Conservation (phyloP, 2,797 vertebrate species). For the Pangasius larnaudii region DNA sequence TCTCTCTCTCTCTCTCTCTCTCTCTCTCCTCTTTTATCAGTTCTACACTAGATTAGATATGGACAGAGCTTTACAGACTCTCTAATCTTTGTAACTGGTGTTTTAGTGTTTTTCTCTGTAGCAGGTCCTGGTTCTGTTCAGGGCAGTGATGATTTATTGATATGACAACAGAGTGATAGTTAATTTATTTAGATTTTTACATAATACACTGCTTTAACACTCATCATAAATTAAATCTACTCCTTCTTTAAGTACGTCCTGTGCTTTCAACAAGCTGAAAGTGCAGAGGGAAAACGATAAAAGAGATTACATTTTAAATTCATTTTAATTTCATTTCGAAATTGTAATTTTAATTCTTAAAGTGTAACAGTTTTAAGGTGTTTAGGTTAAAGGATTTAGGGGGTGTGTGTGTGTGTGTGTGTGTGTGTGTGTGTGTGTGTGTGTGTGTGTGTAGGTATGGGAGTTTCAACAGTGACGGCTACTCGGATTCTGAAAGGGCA, state of each 20-base stretch:
- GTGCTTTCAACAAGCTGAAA: background rate
- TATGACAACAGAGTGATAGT: background rate
- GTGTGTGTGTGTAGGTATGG: constrained; percentile 73
- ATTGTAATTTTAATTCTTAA: background rate
- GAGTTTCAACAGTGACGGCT: constrained; percentile 79
- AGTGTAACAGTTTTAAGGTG: background rate
- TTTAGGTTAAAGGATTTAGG: background rate
- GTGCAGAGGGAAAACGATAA: too few species aligned
- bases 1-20: background rate
- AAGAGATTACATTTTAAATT: background rate
- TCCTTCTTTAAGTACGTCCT: background rate
- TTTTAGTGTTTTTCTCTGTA: background rate
- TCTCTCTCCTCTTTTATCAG: background rate
- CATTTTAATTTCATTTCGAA: background rate
- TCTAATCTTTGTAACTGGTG: background rate
- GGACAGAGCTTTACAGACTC: background rate
- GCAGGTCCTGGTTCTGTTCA: background rate
- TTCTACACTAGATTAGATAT: background rate
- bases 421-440: constrained; percentile 16
- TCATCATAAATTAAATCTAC: background rate
- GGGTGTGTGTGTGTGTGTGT: constrained; percentile 5
- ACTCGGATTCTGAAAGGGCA: constrained; percentile 81
- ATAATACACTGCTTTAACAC: background rate
- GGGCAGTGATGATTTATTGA: background rate
- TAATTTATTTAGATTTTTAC: background rate